Evolutionary conservation across 1,140 invertebrate genomes (phyloP), one percentile per base, ranked within the genome.

Genomic region (Lucilia sericata): DNA sequence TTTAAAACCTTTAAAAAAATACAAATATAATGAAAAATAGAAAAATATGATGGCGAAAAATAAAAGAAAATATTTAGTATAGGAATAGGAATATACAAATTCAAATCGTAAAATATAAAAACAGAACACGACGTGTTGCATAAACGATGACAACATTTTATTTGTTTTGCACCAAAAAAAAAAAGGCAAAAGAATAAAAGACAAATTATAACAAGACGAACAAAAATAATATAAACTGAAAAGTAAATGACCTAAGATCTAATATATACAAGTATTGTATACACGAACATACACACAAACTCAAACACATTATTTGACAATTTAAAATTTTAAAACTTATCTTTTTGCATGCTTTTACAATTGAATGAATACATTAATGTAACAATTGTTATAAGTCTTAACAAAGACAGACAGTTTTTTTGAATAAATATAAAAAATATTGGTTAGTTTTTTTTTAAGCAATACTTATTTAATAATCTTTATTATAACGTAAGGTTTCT

Each of bases 71-170:
- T 55, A 55, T n/a, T 55, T 42, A 42, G 42, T 8, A 42, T 42
- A 42, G 42, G 2, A 60, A 60, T 2, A 17, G 17, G 14, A 17
- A 17, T 7, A 70, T 10, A 70, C 0, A 70, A 70, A 70, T 25
- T 70, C 9, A 70, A 70, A 70, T 21, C n/a, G 49, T 49, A 49
- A 2, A 49, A 70, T n/a, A 60, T 60, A 60, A 70, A 70, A 19
- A 70, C 19, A 21, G 65, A 70, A 70, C 65, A 70, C 65, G 65
- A 70, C 65, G 65, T 70, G 65, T 70, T 70, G 65, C 65, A 70
- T 70, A 70, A 70, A 70, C 65, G 65, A 70, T 70, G 65, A 70
- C 65, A 70, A 70, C 65, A 70, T 70, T n/a, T n/a, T 70, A 70
- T 70, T 70, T 70, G 65, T 70, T 70, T 70, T 19, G 19, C 21